These are phyloP conservation scores for Acleris emargana DNA, from an alignment of 2,888 invertebrate species.

Conservation along the genomic window DNA sequence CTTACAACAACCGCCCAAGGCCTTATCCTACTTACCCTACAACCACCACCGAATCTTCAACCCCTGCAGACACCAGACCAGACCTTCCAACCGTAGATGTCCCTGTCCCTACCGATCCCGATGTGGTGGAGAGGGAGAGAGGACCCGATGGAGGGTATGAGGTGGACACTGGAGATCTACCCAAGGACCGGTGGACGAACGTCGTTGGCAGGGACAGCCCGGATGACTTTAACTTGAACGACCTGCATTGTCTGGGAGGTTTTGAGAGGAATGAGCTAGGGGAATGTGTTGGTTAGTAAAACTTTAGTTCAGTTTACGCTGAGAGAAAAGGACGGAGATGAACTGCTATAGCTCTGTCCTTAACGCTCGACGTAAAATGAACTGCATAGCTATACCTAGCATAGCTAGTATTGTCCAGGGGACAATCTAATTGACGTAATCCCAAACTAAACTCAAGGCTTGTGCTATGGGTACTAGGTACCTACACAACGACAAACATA, in stretches of 20 bases:
- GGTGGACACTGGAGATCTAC: constrained; percentile 55
- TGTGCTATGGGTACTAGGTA: too few species aligned
- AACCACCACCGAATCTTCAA: constrained; percentile 37
- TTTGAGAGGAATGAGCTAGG: constrained; percentile 80
- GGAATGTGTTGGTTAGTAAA: constrained; percentile 82
- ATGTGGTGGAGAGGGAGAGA: constrained; percentile 49
- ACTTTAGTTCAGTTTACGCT: too few species aligned
- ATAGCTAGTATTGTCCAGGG: too few species aligned
- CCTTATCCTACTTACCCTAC: constrained; percentile 43
- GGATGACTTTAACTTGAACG: constrained; percentile 58
- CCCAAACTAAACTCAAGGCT: too few species aligned
- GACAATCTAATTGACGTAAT: too few species aligned
- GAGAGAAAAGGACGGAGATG: too few species aligned
- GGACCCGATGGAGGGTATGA: constrained; percentile 51
- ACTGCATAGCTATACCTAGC: too few species aligned
- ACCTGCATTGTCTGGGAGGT: constrained; percentile 77
- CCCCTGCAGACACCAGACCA: constrained; percentile 41
- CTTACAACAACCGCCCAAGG: constrained; percentile 39
- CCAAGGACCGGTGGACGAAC: constrained; percentile 59
- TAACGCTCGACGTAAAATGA: too few species aligned
- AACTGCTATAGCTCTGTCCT: too few species aligned
- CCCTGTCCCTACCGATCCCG: constrained; percentile 45
- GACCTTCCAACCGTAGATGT: constrained; percentile 42
- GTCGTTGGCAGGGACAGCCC: constrained; percentile 49
- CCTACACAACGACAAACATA: too few species aligned